Evolutionary conservation across 2,888 invertebrate species (phyloP).

Genomic region (Pollenia angustigena): DNA sequence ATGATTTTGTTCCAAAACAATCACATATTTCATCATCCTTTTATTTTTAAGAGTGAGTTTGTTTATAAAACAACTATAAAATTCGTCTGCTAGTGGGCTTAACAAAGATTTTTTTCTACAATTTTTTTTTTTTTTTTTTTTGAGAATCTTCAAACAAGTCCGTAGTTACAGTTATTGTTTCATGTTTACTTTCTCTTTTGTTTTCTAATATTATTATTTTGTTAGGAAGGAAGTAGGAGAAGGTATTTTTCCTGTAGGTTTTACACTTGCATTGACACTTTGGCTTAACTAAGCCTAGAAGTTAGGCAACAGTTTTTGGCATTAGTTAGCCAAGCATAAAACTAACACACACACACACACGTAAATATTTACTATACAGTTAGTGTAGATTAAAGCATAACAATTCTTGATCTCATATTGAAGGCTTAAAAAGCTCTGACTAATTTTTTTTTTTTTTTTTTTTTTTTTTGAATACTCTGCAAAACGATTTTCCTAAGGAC

Average conservation of each 20-base stretch:
- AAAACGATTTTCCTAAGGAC: not conserved
- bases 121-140: not conserved
- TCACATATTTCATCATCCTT: constrained; percentile 22
- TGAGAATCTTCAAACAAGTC: not conserved
- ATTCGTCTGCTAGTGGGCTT: constrained; percentile 52
- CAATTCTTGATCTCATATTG: constrained; percentile 40
- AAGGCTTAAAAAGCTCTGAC: constrained; percentile 21
- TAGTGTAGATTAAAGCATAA: not conserved
- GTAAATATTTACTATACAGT: not conserved
- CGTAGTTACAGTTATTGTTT: constrained; percentile 13
- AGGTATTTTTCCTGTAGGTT: not conserved
- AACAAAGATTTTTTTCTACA: constrained; percentile 2
- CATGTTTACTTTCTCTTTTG: constrained; percentile 46
- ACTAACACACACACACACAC: not conserved
- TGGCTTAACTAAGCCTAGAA: constrained; percentile 7
- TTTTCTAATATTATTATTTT: constrained; percentile 51
- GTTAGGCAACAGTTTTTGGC: constrained; percentile 38
- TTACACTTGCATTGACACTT: constrained; percentile 17
- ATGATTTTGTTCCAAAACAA: constrained; percentile 40
- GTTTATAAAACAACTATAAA: constrained; percentile 15
- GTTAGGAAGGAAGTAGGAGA: constrained; percentile 7
- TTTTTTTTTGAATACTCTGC: not conserved
- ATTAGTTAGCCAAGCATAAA: constrained; percentile 11
- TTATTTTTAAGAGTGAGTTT: not conserved
- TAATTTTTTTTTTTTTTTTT: no score